Evolutionary conservation across 2,797 vertebrate species (phyloP), one percentile per base, ranked within the genome.

Genomic region (Danio kyathit): DNA sequence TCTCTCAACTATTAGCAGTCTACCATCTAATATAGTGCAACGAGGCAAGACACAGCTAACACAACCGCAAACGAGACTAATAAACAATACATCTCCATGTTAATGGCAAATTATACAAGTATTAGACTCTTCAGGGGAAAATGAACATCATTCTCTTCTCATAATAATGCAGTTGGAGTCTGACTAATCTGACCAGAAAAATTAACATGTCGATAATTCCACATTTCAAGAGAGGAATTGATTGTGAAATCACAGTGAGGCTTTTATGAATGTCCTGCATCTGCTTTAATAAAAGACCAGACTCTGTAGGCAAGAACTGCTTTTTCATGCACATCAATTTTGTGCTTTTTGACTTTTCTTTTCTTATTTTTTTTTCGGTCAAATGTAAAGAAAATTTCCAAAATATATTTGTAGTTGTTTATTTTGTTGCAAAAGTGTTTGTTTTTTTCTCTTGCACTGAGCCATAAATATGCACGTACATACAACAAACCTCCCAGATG

Each of bases 101-200:
- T 86, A 88, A n/a, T n/a, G 82, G 86, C 82, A 78, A 87, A 88
- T 88, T 86, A 88, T 86, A 79, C 44, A 78, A 59, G 61, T 60
- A 69, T 87, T 84, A 83, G 65, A 74, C 63, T 46, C 70, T 21
- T 41, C 54, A 61, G n/a, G 21, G 63, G 70, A 60, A 48, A 69
- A 67, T 72, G 61, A 66, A 48, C 61, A 67, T 72, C 61, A 57
- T 56, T 60, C 52, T 21, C 38, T 69, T 63, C 75, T 46, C 63
- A 74, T 79, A 83, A 74, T 6, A 77, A 73, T 41, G 17, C 56
- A 52, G 3, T 57, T 56, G 56, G 66, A 61, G 49, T 65, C n/a
- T 43, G 51, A 70, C 48, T 67, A 66, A 67, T 69, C 48, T 61
- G 52, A 48, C 46, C 44, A 17, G 52, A 82, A 51, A 38, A 73